A percentile compares a stretch with the other conserved stretches of the same genome.
Evolutionary conservation across 2,888 invertebrate genomes (phyloP).

Genomic region (Drosophila meridionalis): DNA sequence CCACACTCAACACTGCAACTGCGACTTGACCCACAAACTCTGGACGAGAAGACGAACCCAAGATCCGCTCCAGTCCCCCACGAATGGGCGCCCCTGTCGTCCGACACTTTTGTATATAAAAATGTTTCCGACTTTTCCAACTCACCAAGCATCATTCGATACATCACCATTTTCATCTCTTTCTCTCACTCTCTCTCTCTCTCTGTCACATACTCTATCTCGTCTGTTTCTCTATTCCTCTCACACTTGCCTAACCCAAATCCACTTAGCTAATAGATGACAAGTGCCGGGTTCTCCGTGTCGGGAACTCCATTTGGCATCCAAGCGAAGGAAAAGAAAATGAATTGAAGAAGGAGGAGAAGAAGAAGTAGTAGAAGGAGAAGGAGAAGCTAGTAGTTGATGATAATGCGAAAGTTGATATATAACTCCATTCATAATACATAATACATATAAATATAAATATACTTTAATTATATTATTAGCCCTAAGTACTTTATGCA

Average conservation of each 20-base stretch:
- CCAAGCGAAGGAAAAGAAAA: slow-evolving; percentile 44
- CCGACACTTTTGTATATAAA: slow-evolving; percentile 76
- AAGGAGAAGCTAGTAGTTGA: slow-evolving; percentile 40
- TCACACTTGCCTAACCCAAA: slow-evolving; percentile 47
- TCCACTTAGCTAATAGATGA: slow-evolving; percentile 70
- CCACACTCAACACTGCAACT: slow-evolving; percentile 39
- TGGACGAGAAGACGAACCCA: slow-evolving; percentile 47
- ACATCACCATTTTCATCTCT: slow-evolving; percentile 21
- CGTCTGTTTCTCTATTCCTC: slow-evolving; percentile 24
- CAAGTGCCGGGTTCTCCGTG: slow-evolving; percentile 65
- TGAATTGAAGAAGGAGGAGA: slow-evolving; percentile 2
- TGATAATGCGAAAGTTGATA: slow-evolving; percentile 60
- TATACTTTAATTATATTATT: slow-evolving; percentile 81
- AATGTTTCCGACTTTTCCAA: slow-evolving; percentile 53
- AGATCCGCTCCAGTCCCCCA: slow-evolving; percentile 30
- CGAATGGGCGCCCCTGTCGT: slow-evolving; percentile 51
- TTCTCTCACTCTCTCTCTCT: slow-evolving; percentile 4
- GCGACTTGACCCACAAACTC: slow-evolving; percentile 42
- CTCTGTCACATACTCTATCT: slow-evolving; percentile 12
- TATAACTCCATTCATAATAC: slow-evolving; percentile 73
- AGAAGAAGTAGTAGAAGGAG: not conserved
- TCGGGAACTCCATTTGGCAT: slow-evolving; percentile 66
- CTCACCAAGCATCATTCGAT: slow-evolving; percentile 21
- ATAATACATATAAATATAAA: slow-evolving; percentile 70
- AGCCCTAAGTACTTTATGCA: slow-evolving; percentile 83